A percentile compares a stretch with the other conserved stretches of the same genome.
phyloP scores from a whole-genome alignment of 2,113 vertebrate species.

The Onychostruthus taczanowskii region DNA sequence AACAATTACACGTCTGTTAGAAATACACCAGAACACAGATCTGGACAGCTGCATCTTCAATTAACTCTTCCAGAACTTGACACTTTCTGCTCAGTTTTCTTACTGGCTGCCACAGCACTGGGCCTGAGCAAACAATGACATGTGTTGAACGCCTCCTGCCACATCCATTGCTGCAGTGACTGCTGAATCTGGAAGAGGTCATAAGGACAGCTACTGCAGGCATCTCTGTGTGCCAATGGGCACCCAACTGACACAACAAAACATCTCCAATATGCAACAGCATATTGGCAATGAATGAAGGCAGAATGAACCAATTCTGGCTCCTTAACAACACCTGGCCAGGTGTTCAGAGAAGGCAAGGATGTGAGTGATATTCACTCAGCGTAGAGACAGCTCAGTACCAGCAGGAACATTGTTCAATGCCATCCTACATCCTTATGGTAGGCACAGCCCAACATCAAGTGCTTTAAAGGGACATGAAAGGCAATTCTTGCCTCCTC shows the following conservation, averaged over 20 bases:
- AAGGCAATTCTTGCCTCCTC: fast-evolving
- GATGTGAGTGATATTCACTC: background rate
- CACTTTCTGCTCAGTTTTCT: background rate
- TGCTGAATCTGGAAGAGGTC: background rate
- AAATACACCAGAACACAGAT: background rate
- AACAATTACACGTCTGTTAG: background rate
- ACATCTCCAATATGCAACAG: background rate
- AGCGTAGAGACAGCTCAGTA: background rate
- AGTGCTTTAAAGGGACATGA: background rate
- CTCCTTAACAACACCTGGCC: background rate
- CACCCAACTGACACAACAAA: background rate
- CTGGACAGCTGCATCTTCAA: background rate
- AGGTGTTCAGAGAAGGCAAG: background rate
- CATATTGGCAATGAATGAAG: too few relatives aligned
- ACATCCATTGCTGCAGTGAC: background rate
- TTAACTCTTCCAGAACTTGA: background rate
- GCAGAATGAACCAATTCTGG: background rate
- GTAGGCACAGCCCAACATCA: background rate
- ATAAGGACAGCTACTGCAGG: background rate
- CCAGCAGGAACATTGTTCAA: background rate
- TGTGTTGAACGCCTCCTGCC: background rate
- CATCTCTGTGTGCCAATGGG: background rate
- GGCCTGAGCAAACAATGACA: background rate
- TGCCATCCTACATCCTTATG: background rate
- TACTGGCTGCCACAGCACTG: background rate